These are phyloP conservation scores for Hoplostethus mediterraneus DNA, from an alignment of 2,797 vertebrate species.

Conservation along the genomic window DNA sequence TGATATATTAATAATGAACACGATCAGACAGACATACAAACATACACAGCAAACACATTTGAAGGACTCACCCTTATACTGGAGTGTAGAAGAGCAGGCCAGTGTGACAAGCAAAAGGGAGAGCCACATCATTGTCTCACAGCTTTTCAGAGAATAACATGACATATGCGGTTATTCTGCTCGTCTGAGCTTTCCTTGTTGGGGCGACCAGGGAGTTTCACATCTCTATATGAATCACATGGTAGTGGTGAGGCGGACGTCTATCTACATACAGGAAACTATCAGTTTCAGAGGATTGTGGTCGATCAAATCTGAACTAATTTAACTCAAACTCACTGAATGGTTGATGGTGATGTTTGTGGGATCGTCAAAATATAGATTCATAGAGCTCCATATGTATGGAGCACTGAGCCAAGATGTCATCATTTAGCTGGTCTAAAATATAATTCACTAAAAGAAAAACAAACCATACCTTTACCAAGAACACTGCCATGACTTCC, in stretches of 20 bases:
- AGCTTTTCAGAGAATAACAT: background rate
- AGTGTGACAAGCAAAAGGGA: slow-evolving; percentile 9
- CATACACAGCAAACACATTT: background rate
- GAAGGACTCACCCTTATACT: slow-evolving; percentile 29
- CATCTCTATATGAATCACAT: slow-evolving; percentile 29
- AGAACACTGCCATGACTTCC: too few species aligned
- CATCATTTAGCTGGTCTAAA: background rate
- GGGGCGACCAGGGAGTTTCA: slow-evolving; percentile 30
- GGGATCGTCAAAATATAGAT: too few species aligned
- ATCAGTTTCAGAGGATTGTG: background rate
- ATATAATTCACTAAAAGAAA: background rate
- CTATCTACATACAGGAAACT: slow-evolving; percentile 20
- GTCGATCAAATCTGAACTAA: too few species aligned
- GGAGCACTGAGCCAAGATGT: too few species aligned
- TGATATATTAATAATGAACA: background rate
- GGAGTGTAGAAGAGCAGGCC: slow-evolving; percentile 6
- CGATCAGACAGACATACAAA: background rate
- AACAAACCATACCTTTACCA: too few species aligned
- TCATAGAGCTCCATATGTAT: too few species aligned
- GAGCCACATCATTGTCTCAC: slow-evolving; percentile 41
- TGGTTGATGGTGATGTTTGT: background rate
- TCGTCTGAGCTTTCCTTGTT: background rate
- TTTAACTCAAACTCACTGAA: background rate
- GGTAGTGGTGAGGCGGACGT: background rate
- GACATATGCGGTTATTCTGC: background rate